Evolutionary conservation across 2,888 invertebrate genomes (phyloP).

Genomic region (Tethea ocularis): DNA sequence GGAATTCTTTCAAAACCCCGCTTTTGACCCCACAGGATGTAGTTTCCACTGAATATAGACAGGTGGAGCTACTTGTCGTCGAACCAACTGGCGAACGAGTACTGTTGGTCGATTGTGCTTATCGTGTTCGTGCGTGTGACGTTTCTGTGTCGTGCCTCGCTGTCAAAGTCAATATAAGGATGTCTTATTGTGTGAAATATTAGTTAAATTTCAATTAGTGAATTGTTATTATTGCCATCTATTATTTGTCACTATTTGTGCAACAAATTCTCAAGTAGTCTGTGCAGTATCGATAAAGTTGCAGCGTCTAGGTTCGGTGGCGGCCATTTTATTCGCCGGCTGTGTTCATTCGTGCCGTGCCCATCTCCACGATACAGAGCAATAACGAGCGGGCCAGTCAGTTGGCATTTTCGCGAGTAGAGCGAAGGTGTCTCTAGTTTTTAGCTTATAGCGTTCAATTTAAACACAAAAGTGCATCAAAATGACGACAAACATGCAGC

Average conservation of each 20-base stretch:
- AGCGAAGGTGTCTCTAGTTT: conserved; percentile 80
- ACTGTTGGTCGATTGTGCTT: conserved; percentile 48
- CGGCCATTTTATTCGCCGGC: conserved; percentile 83
- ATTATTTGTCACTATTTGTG: conserved; percentile 33
- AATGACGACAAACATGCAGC: conserved; percentile 95
- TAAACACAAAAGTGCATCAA: conserved; percentile 77
- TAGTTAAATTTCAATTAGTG: conserved; percentile 46
- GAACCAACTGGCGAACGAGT: conserved; percentile 24
- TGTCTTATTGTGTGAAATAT: conserved; percentile 58
- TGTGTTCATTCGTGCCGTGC: conserved; percentile 80
- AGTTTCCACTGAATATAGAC: conserved; percentile 54
- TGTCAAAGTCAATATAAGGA: conserved; percentile 67
- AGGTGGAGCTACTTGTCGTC: conserved; percentile 74
- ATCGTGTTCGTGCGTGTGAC: conserved; percentile 61
- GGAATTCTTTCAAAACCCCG: conserved; percentile 58
- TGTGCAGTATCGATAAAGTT: conserved; percentile 63
- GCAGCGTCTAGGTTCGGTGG: conserved; percentile 66
- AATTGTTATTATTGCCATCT: conserved; percentile 39
- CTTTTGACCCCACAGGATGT: conserved; percentile 66
- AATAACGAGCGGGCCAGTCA: conserved; percentile 74
- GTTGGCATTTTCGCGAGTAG: conserved; percentile 83
- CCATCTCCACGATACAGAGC: conserved; percentile 78
- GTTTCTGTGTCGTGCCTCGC: conserved; percentile 63
- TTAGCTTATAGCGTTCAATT: conserved; percentile 66
- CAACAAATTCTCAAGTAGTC: conserved; percentile 46